Base-by-base conservation (phyloP, 2,797 vertebrate genomes). In the Peromyscus melanophrys region DNA sequence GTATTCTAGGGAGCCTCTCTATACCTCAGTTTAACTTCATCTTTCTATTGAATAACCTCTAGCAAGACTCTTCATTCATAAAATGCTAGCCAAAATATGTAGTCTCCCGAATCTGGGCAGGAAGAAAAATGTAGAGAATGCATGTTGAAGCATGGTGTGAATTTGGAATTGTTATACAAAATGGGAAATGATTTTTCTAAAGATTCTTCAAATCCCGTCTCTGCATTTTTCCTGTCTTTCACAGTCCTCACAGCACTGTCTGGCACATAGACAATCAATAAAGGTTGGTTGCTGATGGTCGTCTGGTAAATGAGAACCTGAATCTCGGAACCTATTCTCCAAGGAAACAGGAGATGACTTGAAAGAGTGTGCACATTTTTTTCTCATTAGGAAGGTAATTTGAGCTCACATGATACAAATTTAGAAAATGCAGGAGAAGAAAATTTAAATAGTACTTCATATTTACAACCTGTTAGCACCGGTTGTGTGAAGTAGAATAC, bases 391-490 rank as follows among this genome's bases (percentile, higher is more conserved):
- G 71, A 88, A 95, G 86, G 67, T 92, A 90, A 96, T 65, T 78
- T 29, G 65, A 92, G 46, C 13, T 71, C 80, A 91, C 95, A 96
- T 94, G 86, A 92, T 93, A 92, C 80, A 85, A 95, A 82, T 87
- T 82, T 89, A 92, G 91, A 96, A 96, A 88, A 94, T 55, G 1
- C 37, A 75, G n/a, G 73, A 75, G 40, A 92, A 96, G 31, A 95
- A 94, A 97, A 87, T 81, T 23, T 86, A 86, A 96, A 82, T 73
- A 73, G 57, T 85, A 90, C 21, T 96, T 61, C 2, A 13, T 81
- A 77, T 95, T 93, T 96, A 63, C 46, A 94, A 93, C 61, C 55
- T 87, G 57, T 67, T 80, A 71, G 59, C 57, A 80, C 94, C 95
- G 96, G 52, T 52, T 92, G n/a, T 43, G 16, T 11, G 67, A 14